phyloP scores from a whole-genome alignment of 2,797 vertebrate genomes.

The Alca torda region DNA sequence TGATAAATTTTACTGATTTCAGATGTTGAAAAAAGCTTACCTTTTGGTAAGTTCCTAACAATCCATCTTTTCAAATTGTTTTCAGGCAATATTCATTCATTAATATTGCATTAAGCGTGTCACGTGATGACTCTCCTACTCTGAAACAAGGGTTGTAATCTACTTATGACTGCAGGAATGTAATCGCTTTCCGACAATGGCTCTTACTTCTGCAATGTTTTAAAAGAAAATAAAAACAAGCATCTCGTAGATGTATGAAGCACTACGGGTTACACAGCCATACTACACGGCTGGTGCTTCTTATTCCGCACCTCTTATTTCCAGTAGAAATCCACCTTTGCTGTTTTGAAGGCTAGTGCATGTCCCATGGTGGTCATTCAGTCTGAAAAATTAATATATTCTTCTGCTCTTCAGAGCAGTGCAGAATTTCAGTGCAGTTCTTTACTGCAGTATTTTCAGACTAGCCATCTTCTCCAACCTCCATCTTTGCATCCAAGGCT shows the following conservation, averaged over 20 bases:
- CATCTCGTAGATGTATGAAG: neutral
- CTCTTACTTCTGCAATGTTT: neutral
- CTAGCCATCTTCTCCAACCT: neutral
- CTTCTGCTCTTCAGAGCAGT: neutral
- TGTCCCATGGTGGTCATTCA: neutral
- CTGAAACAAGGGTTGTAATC: neutral
- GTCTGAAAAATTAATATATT: neutral
- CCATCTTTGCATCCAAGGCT: neutral
- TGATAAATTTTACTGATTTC: neutral
- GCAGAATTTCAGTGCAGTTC: neutral
- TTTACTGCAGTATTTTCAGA: neutral
- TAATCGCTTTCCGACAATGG: neutral
- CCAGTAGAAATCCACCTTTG: neutral
- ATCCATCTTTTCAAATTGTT: neutral
- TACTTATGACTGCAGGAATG: neutral
- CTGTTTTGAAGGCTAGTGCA: neutral
- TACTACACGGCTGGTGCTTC: neutral
- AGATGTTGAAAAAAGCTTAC: neutral
- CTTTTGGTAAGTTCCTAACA: neutral
- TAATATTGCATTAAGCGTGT: neutral
- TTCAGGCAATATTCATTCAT: neutral
- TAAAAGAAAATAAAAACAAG: neutral
- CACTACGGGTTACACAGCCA: fast-evolving
- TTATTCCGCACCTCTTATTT: neutral
- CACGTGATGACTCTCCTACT: neutral